Evolutionary conservation across 2,888 invertebrate species (phyloP).

Genomic region (Cactoblastis cactorum): DNA sequence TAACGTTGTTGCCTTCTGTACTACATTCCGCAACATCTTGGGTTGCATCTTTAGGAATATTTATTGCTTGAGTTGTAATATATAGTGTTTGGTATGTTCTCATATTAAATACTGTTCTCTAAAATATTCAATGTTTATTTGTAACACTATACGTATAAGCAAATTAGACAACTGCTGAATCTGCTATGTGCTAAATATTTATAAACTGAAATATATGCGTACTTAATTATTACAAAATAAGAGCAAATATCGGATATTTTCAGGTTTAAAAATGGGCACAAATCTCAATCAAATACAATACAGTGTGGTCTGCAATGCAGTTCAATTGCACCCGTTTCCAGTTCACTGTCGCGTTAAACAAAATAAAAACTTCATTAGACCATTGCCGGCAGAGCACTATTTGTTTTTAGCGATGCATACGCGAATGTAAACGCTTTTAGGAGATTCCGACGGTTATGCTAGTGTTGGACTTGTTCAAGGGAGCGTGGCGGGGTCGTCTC

Average conservation of each 20-base stretch:
- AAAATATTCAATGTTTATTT: neutral
- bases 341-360: constrained; percentile 27
- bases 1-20: constrained; percentile 57
- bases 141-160: too few relatives aligned
- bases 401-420: neutral
- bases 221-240: too few relatives aligned
- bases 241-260: too few relatives aligned
- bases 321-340: constrained; percentile 46
- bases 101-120: neutral
- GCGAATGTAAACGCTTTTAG: neutral
- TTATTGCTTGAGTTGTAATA: constrained; percentile 26
- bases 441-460: neutral
- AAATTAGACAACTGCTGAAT: too few relatives aligned
- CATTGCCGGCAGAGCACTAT: neutral
- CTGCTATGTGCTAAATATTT: too few relatives aligned
- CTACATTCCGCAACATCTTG: constrained; percentile 51
- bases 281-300: too few relatives aligned
- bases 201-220: too few relatives aligned
- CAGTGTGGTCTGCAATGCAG: constrained; percentile 14
- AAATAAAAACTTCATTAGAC: constrained; percentile 12
- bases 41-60: constrained; percentile 34
- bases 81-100: constrained; percentile 17
- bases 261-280: neutral
- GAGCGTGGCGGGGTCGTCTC: constrained; percentile 16
- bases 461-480: constrained; percentile 14